phyloP scores from a whole-genome alignment of 1,140 invertebrate genomes.

The Drosophila pectinifera region DNA sequence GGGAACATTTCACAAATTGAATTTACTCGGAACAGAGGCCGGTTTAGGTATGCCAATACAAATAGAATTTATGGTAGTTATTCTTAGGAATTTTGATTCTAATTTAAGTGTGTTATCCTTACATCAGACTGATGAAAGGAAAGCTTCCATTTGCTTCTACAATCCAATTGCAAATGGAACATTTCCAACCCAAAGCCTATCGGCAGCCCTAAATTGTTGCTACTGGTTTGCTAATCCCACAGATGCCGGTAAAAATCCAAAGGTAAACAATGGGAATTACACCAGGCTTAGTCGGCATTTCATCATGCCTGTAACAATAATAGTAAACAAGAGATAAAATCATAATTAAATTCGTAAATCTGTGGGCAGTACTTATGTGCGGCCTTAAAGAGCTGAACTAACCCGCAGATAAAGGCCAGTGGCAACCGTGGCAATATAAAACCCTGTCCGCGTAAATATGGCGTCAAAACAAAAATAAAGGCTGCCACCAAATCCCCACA shows the following conservation, averaged over 20 bases:
- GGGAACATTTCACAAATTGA: not conserved
- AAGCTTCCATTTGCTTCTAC: not conserved
- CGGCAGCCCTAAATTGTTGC: slow-evolving; percentile 1
- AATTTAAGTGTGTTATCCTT: not conserved
- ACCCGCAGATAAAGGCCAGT: slow-evolving; percentile 29
- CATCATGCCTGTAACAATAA: slow-evolving; percentile 24
- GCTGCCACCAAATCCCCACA: slow-evolving; percentile 10
- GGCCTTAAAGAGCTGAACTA: slow-evolving; percentile 18
- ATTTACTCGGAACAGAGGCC: not conserved
- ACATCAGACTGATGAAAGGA: not conserved
- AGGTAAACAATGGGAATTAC: slow-evolving; percentile 23
- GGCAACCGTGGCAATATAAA: slow-evolving; percentile 36
- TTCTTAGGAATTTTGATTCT: no score
- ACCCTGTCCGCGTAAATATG: slow-evolving; percentile 14
- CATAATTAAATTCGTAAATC: slow-evolving; percentile 25
- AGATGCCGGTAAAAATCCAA: slow-evolving; percentile 1
- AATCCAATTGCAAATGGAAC: not conserved
- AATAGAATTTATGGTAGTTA: no score
- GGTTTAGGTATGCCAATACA: no score
- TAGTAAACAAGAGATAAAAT: slow-evolving; percentile 34
- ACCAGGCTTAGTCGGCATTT: not conserved
- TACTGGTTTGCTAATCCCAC: not conserved
- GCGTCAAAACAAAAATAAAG: slow-evolving; percentile 11
- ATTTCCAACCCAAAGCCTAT: not conserved
- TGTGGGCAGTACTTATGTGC: slow-evolving; percentile 15